Percentiles rank a stretch among this genome's conserved stretches.
These are phyloP conservation scores for Diabrotica balteata DNA, from an alignment of 2,888 invertebrate genomes.

Conservation along the genomic window DNA sequence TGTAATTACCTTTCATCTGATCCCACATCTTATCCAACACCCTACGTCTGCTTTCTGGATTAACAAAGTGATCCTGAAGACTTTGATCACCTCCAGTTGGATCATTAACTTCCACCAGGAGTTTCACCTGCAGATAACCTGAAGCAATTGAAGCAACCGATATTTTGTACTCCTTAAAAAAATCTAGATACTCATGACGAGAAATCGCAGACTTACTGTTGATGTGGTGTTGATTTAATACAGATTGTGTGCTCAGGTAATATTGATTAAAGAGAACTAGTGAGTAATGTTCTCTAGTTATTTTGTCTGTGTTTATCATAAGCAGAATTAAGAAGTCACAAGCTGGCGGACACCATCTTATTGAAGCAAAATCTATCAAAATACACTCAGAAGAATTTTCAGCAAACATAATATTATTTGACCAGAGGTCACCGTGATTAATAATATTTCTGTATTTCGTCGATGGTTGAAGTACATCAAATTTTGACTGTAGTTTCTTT, in stretches of 20 bases:
- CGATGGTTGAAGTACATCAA: background rate
- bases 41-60: background rate
- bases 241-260: too few species aligned
- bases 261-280: too few species aligned
- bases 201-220: too few species aligned
- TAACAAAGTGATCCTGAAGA: background rate
- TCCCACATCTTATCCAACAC: background rate
- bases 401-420: background rate
- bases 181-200: too few species aligned
- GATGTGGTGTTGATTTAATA: too few species aligned
- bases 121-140: background rate
- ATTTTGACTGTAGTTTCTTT: background rate
- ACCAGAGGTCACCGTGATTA: constrained; percentile 9
- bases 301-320: background rate
- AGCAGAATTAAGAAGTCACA: constrained; percentile 1
- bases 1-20: background rate
- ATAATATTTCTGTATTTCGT: constrained; percentile 6
- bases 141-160: background rate
- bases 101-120: background rate
- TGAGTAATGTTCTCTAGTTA: background rate
- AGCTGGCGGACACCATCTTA: constrained; percentile 2
- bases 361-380: constrained; percentile 8
- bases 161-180: too few species aligned
- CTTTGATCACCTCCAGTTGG: background rate
- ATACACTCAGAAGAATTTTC: background rate